Evolutionary conservation across 1,140 invertebrate species (phyloP).

Genomic region (Drosophila lowei): DNA sequence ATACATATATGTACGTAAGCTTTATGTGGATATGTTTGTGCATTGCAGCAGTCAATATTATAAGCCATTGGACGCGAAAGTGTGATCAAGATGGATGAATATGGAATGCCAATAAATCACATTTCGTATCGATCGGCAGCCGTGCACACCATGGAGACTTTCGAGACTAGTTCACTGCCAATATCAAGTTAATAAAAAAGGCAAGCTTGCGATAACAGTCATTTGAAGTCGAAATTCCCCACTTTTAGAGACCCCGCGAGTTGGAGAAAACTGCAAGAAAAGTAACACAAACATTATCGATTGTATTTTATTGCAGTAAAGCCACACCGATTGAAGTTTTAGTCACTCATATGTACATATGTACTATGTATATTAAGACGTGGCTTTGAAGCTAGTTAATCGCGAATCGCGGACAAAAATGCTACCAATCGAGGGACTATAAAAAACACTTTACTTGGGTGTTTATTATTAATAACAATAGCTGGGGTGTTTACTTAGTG

Average conservation of each 20-base stretch:
- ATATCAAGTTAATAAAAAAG: constrained; percentile 23
- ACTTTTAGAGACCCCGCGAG: not conserved
- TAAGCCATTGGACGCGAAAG: constrained; percentile 14
- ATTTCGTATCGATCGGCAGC: not conserved
- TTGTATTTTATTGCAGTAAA: constrained; percentile 15
- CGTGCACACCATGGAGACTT: not conserved
- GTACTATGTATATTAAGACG: constrained; percentile 3
- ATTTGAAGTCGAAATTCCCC: not conserved
- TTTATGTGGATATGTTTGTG: not conserved
- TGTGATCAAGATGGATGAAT: constrained; percentile 25
- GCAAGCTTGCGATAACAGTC: constrained; percentile 2
- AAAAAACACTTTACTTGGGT: not conserved
- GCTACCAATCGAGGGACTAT: not conserved
- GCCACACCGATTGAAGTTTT: not conserved
- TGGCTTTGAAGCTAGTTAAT: not conserved
- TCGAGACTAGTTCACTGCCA: constrained; percentile 22
- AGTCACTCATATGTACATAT: not conserved
- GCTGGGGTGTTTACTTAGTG: not conserved
- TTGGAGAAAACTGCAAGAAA: not conserved
- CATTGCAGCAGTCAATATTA: constrained; percentile 3
- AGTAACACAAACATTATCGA: constrained; percentile 14
- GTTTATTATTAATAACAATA: not conserved
- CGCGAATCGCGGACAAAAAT: not conserved
- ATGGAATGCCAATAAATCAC: constrained; percentile 27
- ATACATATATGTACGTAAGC: too few relatives aligned